These are phyloP conservation scores for Anguilla marmorata DNA, from an alignment of 2,797 vertebrate species.

Conservation along the genomic window DNA sequence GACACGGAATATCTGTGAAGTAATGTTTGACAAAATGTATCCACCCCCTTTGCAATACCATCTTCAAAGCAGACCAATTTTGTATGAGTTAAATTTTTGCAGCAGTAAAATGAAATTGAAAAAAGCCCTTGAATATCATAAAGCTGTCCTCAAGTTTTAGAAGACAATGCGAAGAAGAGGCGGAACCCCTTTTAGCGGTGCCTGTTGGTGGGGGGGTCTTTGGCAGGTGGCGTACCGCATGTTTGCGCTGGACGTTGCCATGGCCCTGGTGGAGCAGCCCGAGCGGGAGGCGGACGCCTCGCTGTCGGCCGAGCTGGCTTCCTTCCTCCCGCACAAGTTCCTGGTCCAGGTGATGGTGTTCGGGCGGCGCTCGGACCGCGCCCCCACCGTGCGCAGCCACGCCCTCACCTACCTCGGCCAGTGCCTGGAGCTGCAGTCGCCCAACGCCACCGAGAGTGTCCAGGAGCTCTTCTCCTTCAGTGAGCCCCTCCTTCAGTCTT, in stretches of 20 bases:
- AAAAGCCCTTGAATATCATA: not conserved
- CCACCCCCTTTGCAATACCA: not conserved
- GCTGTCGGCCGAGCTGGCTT: conserved; percentile 63
- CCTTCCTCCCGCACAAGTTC: conserved; percentile 81
- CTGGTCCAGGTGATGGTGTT: conserved; percentile 85
- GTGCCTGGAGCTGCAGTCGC: conserved; percentile 78
- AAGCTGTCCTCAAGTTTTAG: not conserved
- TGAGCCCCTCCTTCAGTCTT: conserved; percentile 61
- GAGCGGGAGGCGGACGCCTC: conserved; percentile 68
- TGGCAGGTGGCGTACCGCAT: conserved; percentile 78
- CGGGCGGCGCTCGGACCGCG: conserved; percentile 78
- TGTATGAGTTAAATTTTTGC: not conserved
- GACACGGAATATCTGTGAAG: no score
- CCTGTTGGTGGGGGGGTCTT: not conserved
- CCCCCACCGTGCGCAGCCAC: conserved; percentile 82
- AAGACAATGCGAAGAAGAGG: not conserved
- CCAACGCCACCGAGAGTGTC: conserved; percentile 67
- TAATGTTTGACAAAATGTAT: not conserved
- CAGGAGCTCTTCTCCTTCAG: conserved; percentile 78
- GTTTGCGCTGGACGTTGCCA: conserved; percentile 86
- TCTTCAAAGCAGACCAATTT: not conserved
- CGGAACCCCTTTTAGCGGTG: not conserved
- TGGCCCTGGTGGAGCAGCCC: conserved; percentile 81
- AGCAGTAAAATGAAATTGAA: not conserved
- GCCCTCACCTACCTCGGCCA: conserved; percentile 83